phyloP scores from a whole-genome alignment of 2,888 invertebrate genomes.

The Ochropleura plecta region DNA sequence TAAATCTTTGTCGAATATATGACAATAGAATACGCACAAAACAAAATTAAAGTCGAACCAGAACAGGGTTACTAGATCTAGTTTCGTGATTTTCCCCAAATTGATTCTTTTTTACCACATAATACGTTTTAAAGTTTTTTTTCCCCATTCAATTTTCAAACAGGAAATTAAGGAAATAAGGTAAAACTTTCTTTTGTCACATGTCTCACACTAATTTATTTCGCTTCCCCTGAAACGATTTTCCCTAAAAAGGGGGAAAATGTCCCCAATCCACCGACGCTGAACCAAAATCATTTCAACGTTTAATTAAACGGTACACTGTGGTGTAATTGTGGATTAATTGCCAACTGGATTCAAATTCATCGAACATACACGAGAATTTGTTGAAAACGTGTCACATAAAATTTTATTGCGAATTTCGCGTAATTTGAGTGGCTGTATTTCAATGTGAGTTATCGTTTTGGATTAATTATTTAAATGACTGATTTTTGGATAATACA shows the following conservation, averaged over 20 bases:
- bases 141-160: neutral
- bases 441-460: slow-evolving; percentile 29
- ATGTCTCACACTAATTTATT: neutral
- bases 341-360: slow-evolving; percentile 79
- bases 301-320: slow-evolving; percentile 82
- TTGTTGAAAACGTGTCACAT: slow-evolving; percentile 70
- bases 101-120: neutral
- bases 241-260: slow-evolving; percentile 1
- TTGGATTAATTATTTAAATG: slow-evolving; percentile 27
- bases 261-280: slow-evolving; percentile 29
- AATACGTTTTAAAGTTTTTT: neutral
- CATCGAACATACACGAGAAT: slow-evolving; percentile 81
- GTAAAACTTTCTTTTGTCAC: neutral
- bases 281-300: slow-evolving; percentile 76
- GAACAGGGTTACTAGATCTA: slow-evolving; percentile 60
- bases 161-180: neutral
- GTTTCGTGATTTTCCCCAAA: neutral
- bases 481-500: neutral
- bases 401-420: slow-evolving; percentile 56
- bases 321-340: slow-evolving; percentile 82
- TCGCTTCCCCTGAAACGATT: neutral
- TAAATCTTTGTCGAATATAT: slow-evolving; percentile 72
- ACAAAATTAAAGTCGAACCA: slow-evolving; percentile 78
- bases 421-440: slow-evolving; percentile 38
- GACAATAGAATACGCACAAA: slow-evolving; percentile 79